Evolutionary conservation across 1,140 invertebrate species (phyloP).

Genomic region (Coelopa frigida): DNA sequence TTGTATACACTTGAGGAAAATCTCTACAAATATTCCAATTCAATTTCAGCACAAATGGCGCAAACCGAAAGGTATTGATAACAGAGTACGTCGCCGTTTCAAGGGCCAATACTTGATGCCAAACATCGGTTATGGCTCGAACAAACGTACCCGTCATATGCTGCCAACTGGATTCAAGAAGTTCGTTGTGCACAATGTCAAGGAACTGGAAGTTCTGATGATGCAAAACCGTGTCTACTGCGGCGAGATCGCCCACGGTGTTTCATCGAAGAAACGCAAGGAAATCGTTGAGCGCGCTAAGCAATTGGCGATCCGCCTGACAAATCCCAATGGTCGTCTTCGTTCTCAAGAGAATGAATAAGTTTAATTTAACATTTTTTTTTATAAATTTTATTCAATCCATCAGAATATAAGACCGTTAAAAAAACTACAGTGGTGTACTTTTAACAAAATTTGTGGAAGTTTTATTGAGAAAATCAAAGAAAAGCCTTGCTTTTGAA

Average conservation of each 20-base stretch:
- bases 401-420: too few species aligned
- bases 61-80: constrained; percentile 89
- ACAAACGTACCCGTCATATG: constrained; percentile 90
- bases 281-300: constrained; percentile 93
- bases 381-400: too few species aligned
- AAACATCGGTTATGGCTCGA: constrained; percentile 97
- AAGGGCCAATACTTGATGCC: constrained; percentile 99
- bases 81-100: constrained; percentile 95
- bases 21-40: constrained; percentile 3
- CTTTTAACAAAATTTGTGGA: too few species aligned
- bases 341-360: constrained; percentile 98
- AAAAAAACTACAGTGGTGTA: too few species aligned
- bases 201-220: constrained; percentile 92
- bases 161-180: constrained; percentile 96
- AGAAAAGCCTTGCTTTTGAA: too few species aligned
- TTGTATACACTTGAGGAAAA: not conserved
- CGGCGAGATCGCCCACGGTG: constrained; percentile 94
- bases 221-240: constrained; percentile 98
- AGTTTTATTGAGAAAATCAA: too few species aligned
- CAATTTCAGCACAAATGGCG: constrained; percentile 52
- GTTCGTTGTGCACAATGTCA: constrained; percentile 57
- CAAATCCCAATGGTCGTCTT: constrained; percentile 91
- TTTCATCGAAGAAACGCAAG: constrained; percentile 95
- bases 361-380: constrained; percentile 45
- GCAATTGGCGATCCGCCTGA: constrained; percentile 90